Percentiles rank a stretch among this genome's conserved stretches.
phyloP scores from a whole-genome alignment of 1,140 invertebrate genomes.

The Druon quercuslanigerum region DNA sequence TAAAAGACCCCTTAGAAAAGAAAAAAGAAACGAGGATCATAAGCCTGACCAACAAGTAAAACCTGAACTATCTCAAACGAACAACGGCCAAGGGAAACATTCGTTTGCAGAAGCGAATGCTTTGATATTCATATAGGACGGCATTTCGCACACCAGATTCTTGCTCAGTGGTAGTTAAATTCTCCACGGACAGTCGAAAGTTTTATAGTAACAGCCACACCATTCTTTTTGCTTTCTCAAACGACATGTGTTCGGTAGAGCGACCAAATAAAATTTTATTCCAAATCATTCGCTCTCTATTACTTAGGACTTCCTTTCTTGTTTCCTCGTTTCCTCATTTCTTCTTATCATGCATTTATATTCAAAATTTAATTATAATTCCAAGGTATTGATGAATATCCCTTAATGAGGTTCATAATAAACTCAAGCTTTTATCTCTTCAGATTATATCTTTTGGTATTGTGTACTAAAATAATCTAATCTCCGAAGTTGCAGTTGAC shows the following conservation, averaged over 20 bases:
- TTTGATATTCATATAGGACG: conserved; percentile 31
- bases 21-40: conserved; percentile 14
- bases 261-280: conserved; percentile 1
- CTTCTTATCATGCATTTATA: neutral
- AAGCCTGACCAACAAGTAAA: conserved; percentile 29
- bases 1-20: conserved; percentile 9
- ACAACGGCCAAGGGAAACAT: conserved; percentile 27
- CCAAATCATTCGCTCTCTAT: neutral
- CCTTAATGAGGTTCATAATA: no score
- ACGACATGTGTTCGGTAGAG: conserved; percentile 19
- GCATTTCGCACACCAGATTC: conserved; percentile 29
- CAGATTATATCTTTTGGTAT: neutral
- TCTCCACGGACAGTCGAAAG: conserved; percentile 8
- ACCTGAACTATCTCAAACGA: conserved; percentile 31
- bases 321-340: conserved; percentile 7
- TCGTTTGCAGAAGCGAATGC: conserved; percentile 29
- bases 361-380: no score
- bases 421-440: neutral
- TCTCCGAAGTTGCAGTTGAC: neutral
- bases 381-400: no score
- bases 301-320: no score
- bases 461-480: neutral
- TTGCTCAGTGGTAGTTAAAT: conserved; percentile 14
- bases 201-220: conserved; percentile 15
- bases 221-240: conserved; percentile 11